Base-by-base conservation (phyloP, 2,888 invertebrate genomes). In the Heliconius ismenius region DNA sequence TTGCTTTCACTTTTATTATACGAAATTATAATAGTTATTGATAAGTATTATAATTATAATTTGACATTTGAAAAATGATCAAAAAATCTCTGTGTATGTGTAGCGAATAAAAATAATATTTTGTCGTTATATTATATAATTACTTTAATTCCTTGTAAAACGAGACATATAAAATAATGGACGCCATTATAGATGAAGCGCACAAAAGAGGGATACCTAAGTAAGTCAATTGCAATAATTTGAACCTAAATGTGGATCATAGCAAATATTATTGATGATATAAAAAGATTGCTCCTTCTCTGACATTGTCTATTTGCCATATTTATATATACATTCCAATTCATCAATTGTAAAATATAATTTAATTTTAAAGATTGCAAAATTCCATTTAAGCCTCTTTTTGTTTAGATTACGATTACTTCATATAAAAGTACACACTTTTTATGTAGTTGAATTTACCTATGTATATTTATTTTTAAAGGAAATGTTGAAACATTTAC, bases 41-140 rank as follows among this genome's bases (percentile, higher is more conserved):
- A 15, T 32, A 70, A 54, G n/a, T 70, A 32, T 32, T 54, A 32
- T 13, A 32, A 70, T 58, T 58, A 70, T 70, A 32, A 70, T 70
- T 70, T 58, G 32, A n/a, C 54, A 32, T 58, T 70, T 70, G 21
- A 32, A 21, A 70, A 70, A 70, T 58, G 70, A 54, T n/a, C 32
- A n/a, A 58, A n/a, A 32, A 54, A 15, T 32, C 32, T 54, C n/a
- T 11, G 28, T 49, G 26, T 32, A 54, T 28, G 11, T 26, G n/a
- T 54, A 32, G 32, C n/a, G 26, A 21, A 11, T 32, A 54, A 49
- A 69, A 28, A 28, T 32, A 11, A 24, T 36, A 49, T 49, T 49
- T 36, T 65, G 36, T n/a, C 11, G 4, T 36, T 36, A 36, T 65
- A 65, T 65, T 32, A 32, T 65, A 39, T 24, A 39, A 39, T 67